These are phyloP conservation scores for Pachymerium ferrugineum DNA, from an alignment of 2,888 invertebrate species.

Conservation along the genomic window DNA sequence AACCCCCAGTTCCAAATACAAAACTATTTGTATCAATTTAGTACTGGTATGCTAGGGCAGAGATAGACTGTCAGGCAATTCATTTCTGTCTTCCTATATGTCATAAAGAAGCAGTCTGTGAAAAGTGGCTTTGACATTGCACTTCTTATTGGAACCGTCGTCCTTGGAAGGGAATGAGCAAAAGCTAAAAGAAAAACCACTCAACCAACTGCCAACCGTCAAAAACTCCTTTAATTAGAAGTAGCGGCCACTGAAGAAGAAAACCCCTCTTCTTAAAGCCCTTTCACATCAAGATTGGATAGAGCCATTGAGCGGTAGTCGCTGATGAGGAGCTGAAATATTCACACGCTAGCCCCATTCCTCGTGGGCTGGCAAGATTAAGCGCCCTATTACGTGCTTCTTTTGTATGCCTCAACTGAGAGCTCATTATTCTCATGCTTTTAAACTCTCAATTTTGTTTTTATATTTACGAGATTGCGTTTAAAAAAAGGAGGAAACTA, in stretches of 20 bases:
- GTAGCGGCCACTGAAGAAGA: not conserved
- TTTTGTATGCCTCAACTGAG: not conserved
- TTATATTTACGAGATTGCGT: constrained; percentile 10
- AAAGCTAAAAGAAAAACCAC: not conserved
- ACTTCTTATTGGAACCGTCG: not conserved
- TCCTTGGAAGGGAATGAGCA: not conserved
- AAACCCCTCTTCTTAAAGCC: too few species aligned
- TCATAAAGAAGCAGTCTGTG: not conserved
- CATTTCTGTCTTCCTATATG: not conserved
- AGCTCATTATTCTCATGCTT: constrained; percentile 9
- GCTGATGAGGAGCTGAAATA: constrained; percentile 14
- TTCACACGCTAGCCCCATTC: constrained; percentile 8
- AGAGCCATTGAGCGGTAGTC: not conserved
- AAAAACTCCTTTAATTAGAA: constrained; percentile 3
- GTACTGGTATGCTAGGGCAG: not conserved
- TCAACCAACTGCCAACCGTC: constrained; percentile 5
- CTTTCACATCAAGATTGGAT: not conserved
- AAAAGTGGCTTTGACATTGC: constrained; percentile 7
- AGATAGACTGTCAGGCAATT: not conserved
- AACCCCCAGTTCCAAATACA: not conserved
- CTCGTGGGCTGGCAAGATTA: constrained; percentile 1
- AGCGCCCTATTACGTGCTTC: not conserved
- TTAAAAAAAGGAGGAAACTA: too few species aligned
- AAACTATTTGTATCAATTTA: not conserved
- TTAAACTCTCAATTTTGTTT: not conserved